Percentiles rank a stretch among this genome's conserved stretches.
Conservation (phyloP, 2,888 invertebrate species). For the Hesperia comma region DNA sequence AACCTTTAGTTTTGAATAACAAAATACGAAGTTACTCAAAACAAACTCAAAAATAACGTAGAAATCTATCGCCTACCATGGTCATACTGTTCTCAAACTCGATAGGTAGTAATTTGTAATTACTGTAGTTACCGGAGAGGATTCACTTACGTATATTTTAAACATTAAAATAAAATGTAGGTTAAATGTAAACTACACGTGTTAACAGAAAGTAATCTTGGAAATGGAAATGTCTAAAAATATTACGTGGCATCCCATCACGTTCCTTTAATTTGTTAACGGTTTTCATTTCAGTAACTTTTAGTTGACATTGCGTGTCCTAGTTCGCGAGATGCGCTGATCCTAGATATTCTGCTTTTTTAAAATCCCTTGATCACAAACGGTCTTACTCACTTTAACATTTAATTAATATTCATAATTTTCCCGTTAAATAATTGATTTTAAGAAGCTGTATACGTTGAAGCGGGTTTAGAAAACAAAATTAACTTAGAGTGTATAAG, state of each 20-base stretch:
- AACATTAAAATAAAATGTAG: constrained; percentile 24
- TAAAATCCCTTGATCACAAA: too few species aligned
- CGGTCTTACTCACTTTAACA: too few species aligned
- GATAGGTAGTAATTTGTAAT: constrained; percentile 15
- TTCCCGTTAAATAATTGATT: too few species aligned
- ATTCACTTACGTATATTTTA: constrained; percentile 12
- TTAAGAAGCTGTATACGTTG: too few species aligned
- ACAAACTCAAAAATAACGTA: background rate
- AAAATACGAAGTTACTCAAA: too few species aligned
- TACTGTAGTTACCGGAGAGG: constrained; percentile 16
- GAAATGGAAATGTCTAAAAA: constrained; percentile 26
- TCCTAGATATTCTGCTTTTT: too few species aligned
- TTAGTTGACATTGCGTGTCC: constrained; percentile 5
- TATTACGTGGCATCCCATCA: constrained; percentile 20
- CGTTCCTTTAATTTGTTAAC: constrained; percentile 27
- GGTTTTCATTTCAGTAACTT: constrained; percentile 18
- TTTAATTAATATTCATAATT: too few species aligned
- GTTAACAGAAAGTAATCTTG: constrained; percentile 27
- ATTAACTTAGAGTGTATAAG: too few species aligned
- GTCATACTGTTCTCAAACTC: constrained; percentile 4
- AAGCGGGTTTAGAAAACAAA: too few species aligned
- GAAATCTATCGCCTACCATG: background rate
- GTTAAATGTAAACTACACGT: constrained; percentile 4
- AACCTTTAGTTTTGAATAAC: too few species aligned
- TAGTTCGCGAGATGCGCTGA: background rate